phyloP scores from a whole-genome alignment of 1,140 invertebrate genomes.

The Ylistrum balloti region DNA sequence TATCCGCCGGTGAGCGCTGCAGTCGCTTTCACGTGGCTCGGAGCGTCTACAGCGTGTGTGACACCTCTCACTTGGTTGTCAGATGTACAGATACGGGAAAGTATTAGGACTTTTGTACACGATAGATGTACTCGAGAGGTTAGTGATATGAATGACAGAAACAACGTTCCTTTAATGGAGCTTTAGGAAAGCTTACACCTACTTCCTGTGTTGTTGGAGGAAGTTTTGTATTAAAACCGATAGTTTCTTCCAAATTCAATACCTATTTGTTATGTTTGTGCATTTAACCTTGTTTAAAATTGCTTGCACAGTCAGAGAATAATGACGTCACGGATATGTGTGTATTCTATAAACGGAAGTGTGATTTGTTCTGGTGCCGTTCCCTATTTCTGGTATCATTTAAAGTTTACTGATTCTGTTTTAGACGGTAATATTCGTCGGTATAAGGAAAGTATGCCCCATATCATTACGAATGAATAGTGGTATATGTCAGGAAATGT shows the following conservation, averaged over 20 bases:
- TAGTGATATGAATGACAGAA: neutral
- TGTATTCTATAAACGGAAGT: too few relatives aligned
- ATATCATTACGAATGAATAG: too few relatives aligned
- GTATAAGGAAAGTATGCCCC: too few relatives aligned
- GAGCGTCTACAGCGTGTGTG: neutral
- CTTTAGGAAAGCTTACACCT: neutral
- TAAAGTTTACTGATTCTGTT: too few relatives aligned
- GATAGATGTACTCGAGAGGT: neutral
- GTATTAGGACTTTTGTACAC: neutral
- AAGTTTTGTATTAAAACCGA: neutral
- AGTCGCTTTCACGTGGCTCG: constrained; percentile 19
- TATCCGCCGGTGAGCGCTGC: neutral
- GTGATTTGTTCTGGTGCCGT: too few relatives aligned
- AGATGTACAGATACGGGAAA: neutral
- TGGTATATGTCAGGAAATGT: too few relatives aligned
- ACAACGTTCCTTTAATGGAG: neutral
- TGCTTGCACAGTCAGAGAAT: neutral
- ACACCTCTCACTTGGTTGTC: neutral
- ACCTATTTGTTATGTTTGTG: constrained; percentile 6
- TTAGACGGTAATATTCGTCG: too few relatives aligned
- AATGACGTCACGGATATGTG: neutral
- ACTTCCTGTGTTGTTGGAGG: neutral
- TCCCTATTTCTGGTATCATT: too few relatives aligned
- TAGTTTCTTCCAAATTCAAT: neutral
- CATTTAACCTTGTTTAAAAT: neutral